Conservation (phyloP, 2,113 vertebrate species). For the Megatriorchis doriae region DNA sequence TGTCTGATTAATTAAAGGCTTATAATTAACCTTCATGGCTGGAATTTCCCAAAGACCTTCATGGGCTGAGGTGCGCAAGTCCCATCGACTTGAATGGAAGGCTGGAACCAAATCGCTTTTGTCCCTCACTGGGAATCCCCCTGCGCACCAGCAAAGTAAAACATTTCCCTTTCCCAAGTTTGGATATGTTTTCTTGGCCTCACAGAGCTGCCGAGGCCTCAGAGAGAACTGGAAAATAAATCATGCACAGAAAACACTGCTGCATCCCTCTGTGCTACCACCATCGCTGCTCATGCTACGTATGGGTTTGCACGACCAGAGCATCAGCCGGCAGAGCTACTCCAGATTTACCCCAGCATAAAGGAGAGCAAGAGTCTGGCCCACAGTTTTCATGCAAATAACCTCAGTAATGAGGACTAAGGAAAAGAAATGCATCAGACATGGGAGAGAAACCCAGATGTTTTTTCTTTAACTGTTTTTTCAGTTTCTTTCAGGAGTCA, state of each 20-base stretch:
- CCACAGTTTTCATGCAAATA: not conserved
- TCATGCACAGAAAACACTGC: not conserved
- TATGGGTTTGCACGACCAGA: fast-evolving
- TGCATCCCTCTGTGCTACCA: not conserved
- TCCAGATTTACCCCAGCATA: not conserved
- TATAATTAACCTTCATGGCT: constrained; percentile 63
- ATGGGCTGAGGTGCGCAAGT: constrained; percentile 29
- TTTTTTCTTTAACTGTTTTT: not conserved
- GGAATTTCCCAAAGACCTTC: constrained; percentile 57
- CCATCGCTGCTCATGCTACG: not conserved
- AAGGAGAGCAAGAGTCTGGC: not conserved
- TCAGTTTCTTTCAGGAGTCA: not conserved
- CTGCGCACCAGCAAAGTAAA: not conserved
- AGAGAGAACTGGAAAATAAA: not conserved
- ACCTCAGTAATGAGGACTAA: not conserved
- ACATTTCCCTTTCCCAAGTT: not conserved
- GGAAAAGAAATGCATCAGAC: not conserved
- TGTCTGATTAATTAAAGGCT: constrained; percentile 50
- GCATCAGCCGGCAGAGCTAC: fast-evolving
- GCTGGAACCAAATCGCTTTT: not conserved
- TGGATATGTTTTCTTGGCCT: not conserved
- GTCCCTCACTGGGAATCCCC: not conserved
- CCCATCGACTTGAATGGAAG: not conserved
- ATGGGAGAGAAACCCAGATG: not conserved
- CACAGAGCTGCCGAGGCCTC: not conserved